phyloP scores from a whole-genome alignment of 1,140 invertebrate species.

The Drosophila tsacasi region DNA sequence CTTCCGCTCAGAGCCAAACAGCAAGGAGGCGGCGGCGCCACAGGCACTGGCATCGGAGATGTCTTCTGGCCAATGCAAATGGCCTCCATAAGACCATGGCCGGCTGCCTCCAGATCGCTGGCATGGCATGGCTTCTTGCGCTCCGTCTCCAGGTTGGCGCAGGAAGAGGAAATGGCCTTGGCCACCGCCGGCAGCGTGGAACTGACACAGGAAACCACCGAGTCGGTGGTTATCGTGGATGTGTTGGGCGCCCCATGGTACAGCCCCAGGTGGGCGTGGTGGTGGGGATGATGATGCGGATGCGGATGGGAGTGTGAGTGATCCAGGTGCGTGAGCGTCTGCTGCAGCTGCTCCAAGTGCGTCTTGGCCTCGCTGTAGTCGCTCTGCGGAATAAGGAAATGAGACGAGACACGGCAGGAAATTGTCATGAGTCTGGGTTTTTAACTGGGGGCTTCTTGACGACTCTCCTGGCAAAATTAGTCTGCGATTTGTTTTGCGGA shows the following conservation, averaged over 20 bases:
- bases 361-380: slow-evolving; percentile 75
- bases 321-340: slow-evolving; percentile 71
- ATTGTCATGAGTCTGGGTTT: slow-evolving; percentile 68
- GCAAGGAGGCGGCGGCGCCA: slow-evolving; percentile 53
- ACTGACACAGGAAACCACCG: slow-evolving; percentile 79
- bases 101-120: slow-evolving; percentile 57
- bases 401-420: slow-evolving; percentile 77
- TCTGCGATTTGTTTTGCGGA: slow-evolving; percentile 51
- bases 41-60: slow-evolving; percentile 15
- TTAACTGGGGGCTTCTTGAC: slow-evolving; percentile 25
- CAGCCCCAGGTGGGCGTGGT: slow-evolving; percentile 57
- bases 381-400: slow-evolving; percentile 76
- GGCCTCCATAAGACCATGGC: slow-evolving; percentile 71
- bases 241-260: slow-evolving; percentile 69
- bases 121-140: slow-evolving; percentile 66
- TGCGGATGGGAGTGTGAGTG: slow-evolving; percentile 38
- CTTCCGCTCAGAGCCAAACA: slow-evolving; percentile 56
- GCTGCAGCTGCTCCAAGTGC: slow-evolving; percentile 75
- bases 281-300: slow-evolving; percentile 34
- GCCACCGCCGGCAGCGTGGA: slow-evolving; percentile 69
- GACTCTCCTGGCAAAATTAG: slow-evolving; percentile 66
- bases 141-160: slow-evolving; percentile 54
- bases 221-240: slow-evolving; percentile 76
- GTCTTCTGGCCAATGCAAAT: slow-evolving; percentile 59
- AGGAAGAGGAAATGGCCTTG: slow-evolving; percentile 65